phyloP scores from a whole-genome alignment of 2,113 vertebrate species.

The Bujurquina vittata region DNA sequence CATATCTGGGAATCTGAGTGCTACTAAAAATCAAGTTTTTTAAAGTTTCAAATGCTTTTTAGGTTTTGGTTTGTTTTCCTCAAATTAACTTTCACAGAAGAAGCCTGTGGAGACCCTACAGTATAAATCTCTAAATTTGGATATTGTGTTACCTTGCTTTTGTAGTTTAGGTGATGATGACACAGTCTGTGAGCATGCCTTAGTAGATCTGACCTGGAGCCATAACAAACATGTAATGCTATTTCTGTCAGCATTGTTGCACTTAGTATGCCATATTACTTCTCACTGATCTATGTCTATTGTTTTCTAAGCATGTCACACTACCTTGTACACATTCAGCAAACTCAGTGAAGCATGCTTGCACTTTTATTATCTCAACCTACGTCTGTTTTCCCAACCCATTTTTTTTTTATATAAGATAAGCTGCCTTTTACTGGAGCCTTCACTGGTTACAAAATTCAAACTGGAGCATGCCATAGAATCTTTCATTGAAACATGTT shows the following conservation, averaged over 20 bases:
- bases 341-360: conserved; percentile 37
- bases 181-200: background rate
- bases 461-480: background rate
- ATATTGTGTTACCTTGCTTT: background rate
- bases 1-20: conserved; percentile 25
- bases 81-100: conserved; percentile 14
- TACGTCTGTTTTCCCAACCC: conserved; percentile 3
- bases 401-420: background rate
- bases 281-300: conserved; percentile 60
- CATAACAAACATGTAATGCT: conserved; percentile 19
- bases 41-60: conserved; percentile 35
- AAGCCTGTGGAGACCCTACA: background rate
- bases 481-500: background rate
- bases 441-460: background rate
- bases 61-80: conserved; percentile 9
- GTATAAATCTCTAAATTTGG: background rate
- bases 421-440: background rate
- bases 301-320: conserved; percentile 61
- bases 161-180: background rate
- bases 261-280: conserved; percentile 36
- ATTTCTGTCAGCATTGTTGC: conserved; percentile 20
- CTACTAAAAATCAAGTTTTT: conserved; percentile 36
- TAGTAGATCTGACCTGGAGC: background rate
- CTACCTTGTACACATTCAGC: conserved; percentile 63
- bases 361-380: conserved; percentile 54